Conservation (phyloP, 1,140 invertebrate genomes). For the Odontomachus brunneus region DNA sequence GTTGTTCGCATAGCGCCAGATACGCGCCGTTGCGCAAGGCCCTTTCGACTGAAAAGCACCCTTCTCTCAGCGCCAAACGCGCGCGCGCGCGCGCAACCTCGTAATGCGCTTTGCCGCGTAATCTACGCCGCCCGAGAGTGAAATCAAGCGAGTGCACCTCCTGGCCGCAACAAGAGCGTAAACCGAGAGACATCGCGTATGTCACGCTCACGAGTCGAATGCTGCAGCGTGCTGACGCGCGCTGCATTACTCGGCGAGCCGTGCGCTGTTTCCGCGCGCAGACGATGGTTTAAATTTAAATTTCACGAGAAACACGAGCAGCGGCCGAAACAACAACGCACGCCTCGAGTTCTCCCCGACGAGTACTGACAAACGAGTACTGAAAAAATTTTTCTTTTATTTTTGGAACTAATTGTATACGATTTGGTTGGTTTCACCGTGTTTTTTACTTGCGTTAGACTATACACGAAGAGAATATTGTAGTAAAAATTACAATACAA, state of each 20-base stretch:
- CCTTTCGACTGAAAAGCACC: too few species aligned
- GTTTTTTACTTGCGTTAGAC: too few species aligned
- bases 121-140: slow-evolving; percentile 15
- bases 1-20: neutral
- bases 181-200: neutral
- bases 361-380: too few species aligned
- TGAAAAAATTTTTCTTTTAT: too few species aligned
- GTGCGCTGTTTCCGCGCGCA: slow-evolving; percentile 13
- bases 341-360: slow-evolving; percentile 7
- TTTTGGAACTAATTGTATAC: too few species aligned
- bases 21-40: neutral
- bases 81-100: neutral
- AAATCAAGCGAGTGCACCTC: slow-evolving; percentile 39
- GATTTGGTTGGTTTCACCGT: too few species aligned
- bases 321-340: neutral
- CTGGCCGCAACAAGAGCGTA: slow-evolving; percentile 11
- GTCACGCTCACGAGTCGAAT: neutral
- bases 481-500: too few species aligned
- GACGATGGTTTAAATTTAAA: slow-evolving; percentile 28
- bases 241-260: neutral
- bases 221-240: slow-evolving; percentile 4
- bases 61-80: too few species aligned
- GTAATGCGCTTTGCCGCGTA: slow-evolving; percentile 40
- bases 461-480: too few species aligned
- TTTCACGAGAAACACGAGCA: slow-evolving; percentile 32